Percentiles rank a stretch among this genome's conserved stretches.
phyloP scores from a whole-genome alignment of 1,140 invertebrate species.

The Teleopsis dalmanni region DNA sequence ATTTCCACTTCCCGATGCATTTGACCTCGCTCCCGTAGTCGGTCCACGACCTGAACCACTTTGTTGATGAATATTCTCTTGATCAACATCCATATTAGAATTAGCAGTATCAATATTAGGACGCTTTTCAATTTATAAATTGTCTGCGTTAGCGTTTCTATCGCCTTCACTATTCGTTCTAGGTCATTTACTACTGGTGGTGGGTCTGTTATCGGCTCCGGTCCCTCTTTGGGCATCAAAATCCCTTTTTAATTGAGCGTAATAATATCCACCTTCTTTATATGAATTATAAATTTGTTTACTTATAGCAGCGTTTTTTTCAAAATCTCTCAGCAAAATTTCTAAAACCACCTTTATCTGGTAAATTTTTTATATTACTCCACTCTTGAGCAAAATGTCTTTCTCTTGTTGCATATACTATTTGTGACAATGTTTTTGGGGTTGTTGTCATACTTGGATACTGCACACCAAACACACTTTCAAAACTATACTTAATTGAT shows the following conservation, averaged over 20 bases:
- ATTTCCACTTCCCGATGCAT: neutral
- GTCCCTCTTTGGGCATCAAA: too few relatives aligned
- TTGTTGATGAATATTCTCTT: constrained; percentile 9
- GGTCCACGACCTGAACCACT: constrained; percentile 15
- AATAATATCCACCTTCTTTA: constrained; percentile 7
- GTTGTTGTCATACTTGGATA: constrained; percentile 6
- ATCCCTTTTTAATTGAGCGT: neutral
- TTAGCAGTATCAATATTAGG: constrained; percentile 7
- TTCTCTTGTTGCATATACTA: constrained; percentile 10
- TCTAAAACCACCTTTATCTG: constrained; percentile 9
- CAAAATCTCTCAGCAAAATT: constrained; percentile 6
- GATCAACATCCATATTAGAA: constrained; percentile 9
- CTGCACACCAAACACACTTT: constrained; percentile 9
- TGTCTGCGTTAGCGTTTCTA: neutral
- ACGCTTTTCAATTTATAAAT: neutral
- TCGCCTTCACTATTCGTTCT: neutral
- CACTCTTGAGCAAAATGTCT: constrained; percentile 7
- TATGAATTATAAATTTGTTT: constrained; percentile 5
- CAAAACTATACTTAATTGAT: constrained; percentile 9
- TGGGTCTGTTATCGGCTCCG: too few relatives aligned
- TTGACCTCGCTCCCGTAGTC: constrained; percentile 7
- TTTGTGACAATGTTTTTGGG: constrained; percentile 7
- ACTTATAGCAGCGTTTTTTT: neutral
- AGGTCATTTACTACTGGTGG: too few relatives aligned
- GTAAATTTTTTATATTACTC: constrained; percentile 9